Percentiles rank a stretch among this genome's conserved stretches.
phyloP scores from a whole-genome alignment of 1,140 invertebrate species.

The Drosophila lini region DNA sequence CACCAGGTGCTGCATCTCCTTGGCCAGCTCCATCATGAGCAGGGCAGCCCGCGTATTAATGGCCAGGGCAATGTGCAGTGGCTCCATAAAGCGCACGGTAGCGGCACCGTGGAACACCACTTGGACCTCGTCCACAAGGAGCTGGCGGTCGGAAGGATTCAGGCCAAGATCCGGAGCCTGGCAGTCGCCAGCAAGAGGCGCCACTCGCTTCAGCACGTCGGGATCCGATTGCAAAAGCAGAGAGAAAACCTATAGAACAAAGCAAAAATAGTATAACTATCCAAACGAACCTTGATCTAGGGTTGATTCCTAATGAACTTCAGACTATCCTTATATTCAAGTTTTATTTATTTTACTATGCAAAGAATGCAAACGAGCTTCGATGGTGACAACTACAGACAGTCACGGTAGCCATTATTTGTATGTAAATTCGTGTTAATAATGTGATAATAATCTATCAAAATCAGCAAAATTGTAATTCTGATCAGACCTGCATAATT shows the following conservation, averaged over 20 bases:
- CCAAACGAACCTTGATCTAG: background rate
- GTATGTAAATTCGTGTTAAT: constrained; percentile 1
- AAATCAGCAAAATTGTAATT: background rate
- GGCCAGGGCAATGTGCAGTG: constrained; percentile 87
- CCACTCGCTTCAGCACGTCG: constrained; percentile 29
- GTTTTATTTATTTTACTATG: background rate
- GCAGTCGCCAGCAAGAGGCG: constrained; percentile 86
- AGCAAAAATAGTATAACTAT: background rate
- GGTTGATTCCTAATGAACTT: background rate
- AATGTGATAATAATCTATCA: background rate
- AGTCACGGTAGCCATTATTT: background rate
- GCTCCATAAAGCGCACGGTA: constrained; percentile 93
- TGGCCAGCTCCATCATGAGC: constrained; percentile 86
- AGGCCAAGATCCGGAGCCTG: constrained; percentile 89
- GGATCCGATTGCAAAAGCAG: constrained; percentile 33
- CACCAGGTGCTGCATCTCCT: constrained; percentile 89
- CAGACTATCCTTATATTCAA: background rate
- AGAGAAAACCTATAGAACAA: constrained; percentile 41
- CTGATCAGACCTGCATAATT: background rate
- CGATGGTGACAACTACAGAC: background rate
- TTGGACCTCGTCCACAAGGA: constrained; percentile 85
- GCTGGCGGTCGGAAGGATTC: constrained; percentile 85
- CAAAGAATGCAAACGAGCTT: background rate
- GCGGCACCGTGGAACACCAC: constrained; percentile 94
- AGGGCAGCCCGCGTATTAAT: constrained; percentile 87